Evolutionary conservation across 37 sponge, comb jelly and placozoan species (phyloP).

Genomic region (Aplysina aerophoba): DNA sequence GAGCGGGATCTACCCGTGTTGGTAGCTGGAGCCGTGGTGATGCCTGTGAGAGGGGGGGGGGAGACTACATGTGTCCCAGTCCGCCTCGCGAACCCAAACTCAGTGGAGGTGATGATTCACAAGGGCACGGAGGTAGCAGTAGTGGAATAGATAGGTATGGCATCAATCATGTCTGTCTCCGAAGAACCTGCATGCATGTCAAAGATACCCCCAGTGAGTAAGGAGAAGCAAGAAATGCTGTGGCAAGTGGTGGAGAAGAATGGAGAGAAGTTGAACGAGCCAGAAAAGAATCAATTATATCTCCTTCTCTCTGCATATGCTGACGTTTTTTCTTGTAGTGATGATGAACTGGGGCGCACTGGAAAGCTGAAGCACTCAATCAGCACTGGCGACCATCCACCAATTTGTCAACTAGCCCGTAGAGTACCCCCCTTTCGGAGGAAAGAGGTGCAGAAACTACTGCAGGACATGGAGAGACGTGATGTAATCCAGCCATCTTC

Average conservation of each 20-base stretch:
- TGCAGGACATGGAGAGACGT: conserved; percentile 31
- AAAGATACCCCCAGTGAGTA: background rate
- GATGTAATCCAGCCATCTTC: conserved; percentile 33
- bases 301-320: background rate
- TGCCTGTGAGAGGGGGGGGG: no score
- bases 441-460: conserved; percentile 19
- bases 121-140: no score
- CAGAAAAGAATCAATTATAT: conserved; percentile 1
- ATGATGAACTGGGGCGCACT: conserved; percentile 29
- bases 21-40: no score
- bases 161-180: no score
- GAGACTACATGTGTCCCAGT: no score
- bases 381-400: conserved; percentile 42
- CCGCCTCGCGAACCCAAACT: no score
- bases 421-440: background rate
- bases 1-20: no score
- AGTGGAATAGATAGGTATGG: no score
- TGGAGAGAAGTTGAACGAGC: background rate
- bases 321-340: conserved; percentile 19
- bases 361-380: conserved; percentile 15
- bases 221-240: background rate
- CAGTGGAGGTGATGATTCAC: no score
- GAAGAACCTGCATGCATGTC: no score
- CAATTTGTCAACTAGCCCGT: conserved; percentile 37
- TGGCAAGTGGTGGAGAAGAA: background rate